Evolutionary conservation across 2,113 vertebrate genomes (phyloP), one percentile per base, ranked within the genome.

Genomic region (Callipepla squamata): DNA sequence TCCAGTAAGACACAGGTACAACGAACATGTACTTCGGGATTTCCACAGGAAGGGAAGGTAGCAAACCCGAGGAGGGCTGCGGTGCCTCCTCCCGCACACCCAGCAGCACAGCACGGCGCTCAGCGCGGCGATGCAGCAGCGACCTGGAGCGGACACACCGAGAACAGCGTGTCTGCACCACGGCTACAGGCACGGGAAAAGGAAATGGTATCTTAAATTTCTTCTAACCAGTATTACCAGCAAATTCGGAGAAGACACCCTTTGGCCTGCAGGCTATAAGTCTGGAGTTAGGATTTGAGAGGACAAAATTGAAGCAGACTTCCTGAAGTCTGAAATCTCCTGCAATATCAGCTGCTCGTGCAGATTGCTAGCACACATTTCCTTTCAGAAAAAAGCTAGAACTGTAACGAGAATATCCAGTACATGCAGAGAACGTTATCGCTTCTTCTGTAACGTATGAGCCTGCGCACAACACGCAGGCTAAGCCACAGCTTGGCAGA

Each of bases 91-190:
- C 28, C 53, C 30, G 73, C 80, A 89, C 74, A 28, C 5, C 74
- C 34, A 57, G 82, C 69, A 63, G 94, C 94, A 95, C 79, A 94
- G 76, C 66, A 87, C 66, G 90, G 93, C 68, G 63, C 45, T 13
- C 6, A 3, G 4, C 15, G 59, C 15, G 13, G n/a, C 1, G 30
- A 21, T 4, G n/a, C 42, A 11, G 36, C 38, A 28, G 45, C 2
- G 1, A 30, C 38, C 1, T 3, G 47, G 13, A 62, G n/a, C 32
- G 5, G n/a, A 36, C 2, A 4, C 19, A 3, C 11, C 3, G 7
- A 36, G 38, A 34, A 30, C 2, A 11, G 8, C 7, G 1, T 3
- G 23, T 50, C 84, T 58, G 22, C 10, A 38, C 12, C 1, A 13
- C 61, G 57, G 76, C 26, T 48, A 23, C 40, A 6, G 44, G 42